These are phyloP conservation scores for Eutrigla gurnardus DNA, from an alignment of 2,797 vertebrate genomes.

Conservation along the genomic window DNA sequence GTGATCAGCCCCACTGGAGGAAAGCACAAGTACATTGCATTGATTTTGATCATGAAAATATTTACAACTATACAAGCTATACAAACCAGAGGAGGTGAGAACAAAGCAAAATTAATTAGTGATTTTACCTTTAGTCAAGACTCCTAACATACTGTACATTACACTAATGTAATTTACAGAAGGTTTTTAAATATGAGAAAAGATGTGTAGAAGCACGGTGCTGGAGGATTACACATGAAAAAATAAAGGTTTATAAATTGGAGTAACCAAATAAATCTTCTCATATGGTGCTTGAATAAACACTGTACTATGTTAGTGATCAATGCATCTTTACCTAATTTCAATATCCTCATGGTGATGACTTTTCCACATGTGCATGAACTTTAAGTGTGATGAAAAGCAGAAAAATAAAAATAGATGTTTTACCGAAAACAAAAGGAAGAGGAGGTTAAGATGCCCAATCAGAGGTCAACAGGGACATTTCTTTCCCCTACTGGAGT, in stretches of 20 bases:
- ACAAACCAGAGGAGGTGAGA: conserved; percentile 25
- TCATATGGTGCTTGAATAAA: not conserved
- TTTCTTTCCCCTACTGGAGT: conserved; percentile 44
- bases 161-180: conserved; percentile 24
- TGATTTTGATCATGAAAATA: conserved; percentile 42
- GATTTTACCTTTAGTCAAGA: conserved; percentile 13
- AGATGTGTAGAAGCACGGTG: not conserved
- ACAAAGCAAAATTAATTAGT: conserved; percentile 30
- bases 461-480: conserved; percentile 21
- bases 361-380: not conserved
- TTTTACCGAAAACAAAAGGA: conserved; percentile 25
- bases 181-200: conserved; percentile 19
- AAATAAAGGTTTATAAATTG: conserved; percentile 12
- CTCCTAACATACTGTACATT: conserved; percentile 38
- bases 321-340: not conserved
- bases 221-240: not conserved
- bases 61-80: conserved; percentile 68
- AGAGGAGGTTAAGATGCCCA: conserved; percentile 16
- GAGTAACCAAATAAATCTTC: conserved; percentile 1
- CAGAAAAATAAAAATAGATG: not conserved
- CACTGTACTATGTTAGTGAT: conserved; percentile 9
- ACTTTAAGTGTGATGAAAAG: not conserved
- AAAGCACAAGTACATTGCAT: conserved; percentile 35
- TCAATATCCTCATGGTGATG: not conserved
- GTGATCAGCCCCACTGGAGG: conserved; percentile 36